Conservation (phyloP, 2,113 vertebrate species). For the Rhinogobius similis region DNA sequence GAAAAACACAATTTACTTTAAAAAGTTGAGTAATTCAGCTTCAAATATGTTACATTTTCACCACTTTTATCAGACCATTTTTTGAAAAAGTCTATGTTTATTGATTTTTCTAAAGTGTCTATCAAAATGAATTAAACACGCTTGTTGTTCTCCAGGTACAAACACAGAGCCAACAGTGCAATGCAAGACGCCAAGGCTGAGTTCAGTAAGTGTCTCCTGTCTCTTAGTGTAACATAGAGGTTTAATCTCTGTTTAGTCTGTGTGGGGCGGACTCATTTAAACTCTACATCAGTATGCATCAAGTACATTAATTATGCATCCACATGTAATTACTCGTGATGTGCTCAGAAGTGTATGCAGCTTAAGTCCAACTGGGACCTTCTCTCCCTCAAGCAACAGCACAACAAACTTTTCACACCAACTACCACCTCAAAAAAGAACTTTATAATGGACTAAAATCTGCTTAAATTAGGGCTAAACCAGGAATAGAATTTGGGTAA, state of each 20-base stretch:
- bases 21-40: no score
- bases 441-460: background rate
- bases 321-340: constrained; percentile 1
- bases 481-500: background rate
- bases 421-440: background rate
- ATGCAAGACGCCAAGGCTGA: constrained; percentile 72
- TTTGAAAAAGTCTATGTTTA: background rate
- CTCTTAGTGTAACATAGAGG: background rate
- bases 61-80: background rate
- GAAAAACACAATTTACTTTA: no score
- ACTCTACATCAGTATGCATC: constrained; percentile 6
- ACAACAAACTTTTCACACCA: background rate
- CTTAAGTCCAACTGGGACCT: background rate
- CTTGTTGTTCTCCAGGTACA: constrained; percentile 65
- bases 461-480: background rate
- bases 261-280: constrained; percentile 7
- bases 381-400: background rate
- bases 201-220: constrained; percentile 72
- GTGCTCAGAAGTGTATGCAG: constrained; percentile 2
- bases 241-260: background rate
- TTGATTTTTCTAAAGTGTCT: no score
- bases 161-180: constrained; percentile 68
- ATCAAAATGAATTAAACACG: background rate
- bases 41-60: background rate
- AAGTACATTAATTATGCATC: constrained; percentile 1